These are phyloP conservation scores for Thalassaphorura encarpata DNA, from an alignment of 1,140 invertebrate genomes.

Conservation along the genomic window DNA sequence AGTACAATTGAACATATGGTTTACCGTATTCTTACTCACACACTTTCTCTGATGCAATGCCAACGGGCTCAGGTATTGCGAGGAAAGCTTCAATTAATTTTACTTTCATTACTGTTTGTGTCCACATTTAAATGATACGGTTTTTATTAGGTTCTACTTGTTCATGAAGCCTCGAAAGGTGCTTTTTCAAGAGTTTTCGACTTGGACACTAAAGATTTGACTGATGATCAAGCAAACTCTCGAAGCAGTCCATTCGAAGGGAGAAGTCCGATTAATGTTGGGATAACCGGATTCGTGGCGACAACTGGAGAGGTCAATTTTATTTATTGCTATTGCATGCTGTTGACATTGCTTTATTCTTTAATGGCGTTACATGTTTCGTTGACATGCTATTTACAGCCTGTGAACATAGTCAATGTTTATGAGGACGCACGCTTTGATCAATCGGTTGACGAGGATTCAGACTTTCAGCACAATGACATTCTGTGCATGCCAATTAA, in stretches of 20 bases:
- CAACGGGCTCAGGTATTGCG: conserved; percentile 71
- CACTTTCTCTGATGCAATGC: conserved; percentile 85
- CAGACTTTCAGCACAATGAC: conserved; percentile 66
- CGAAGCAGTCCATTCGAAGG: conserved; percentile 74
- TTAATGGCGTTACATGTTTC: no score
- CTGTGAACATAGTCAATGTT: conserved; percentile 77
- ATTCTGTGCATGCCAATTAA: conserved; percentile 89
- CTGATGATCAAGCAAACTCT: conserved; percentile 60
- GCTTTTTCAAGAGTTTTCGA: conserved; percentile 88
- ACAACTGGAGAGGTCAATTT: conserved; percentile 80
- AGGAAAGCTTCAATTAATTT: not conserved
- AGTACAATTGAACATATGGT: conserved; percentile 93
- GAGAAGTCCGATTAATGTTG: conserved; percentile 91
- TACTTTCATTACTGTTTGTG: not conserved
- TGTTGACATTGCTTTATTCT: no score
- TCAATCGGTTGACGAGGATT: conserved; percentile 64
- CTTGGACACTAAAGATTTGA: conserved; percentile 68
- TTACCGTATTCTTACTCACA: conserved; percentile 85
- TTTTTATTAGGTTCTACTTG: conserved; percentile 58
- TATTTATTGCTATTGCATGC: no score
- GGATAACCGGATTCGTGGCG: conserved; percentile 89
- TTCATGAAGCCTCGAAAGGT: conserved; percentile 77
- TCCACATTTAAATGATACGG: not conserved
- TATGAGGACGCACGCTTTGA: conserved; percentile 89
- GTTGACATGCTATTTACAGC: conserved; percentile 44